A percentile compares a stretch with the other conserved stretches of the same genome.
phyloP scores from a whole-genome alignment of 2,797 vertebrate genomes.

The Acrossocheilus wenchowensis region DNA sequence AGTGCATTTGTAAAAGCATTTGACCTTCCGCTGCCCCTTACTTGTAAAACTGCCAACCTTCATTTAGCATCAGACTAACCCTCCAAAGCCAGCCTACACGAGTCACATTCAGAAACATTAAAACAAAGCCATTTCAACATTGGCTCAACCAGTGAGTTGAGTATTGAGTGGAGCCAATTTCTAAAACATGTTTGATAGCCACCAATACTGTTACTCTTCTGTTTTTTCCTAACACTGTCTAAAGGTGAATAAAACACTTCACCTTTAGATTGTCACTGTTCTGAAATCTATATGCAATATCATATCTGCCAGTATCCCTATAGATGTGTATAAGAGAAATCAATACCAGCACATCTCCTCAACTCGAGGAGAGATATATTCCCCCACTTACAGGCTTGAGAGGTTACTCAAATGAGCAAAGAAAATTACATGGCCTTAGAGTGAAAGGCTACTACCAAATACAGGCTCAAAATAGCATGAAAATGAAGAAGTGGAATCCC shows the following conservation, averaged over 20 bases:
- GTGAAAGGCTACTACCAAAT: constrained; percentile 40
- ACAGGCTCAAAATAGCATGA: constrained; percentile 33
- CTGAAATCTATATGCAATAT: constrained; percentile 10
- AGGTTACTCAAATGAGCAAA: constrained; percentile 45
- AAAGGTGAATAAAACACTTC: neutral
- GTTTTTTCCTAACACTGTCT: neutral
- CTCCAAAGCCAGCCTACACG: constrained; percentile 20
- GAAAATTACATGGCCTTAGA: constrained; percentile 43
- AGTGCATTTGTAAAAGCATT: constrained; percentile 37
- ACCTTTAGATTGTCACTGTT: neutral
- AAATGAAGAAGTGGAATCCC: constrained; percentile 40
- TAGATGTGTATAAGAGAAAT: constrained; percentile 46
- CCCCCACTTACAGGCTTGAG: constrained; percentile 44
- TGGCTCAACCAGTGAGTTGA: neutral
- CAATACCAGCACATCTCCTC: constrained; percentile 39
- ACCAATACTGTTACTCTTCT: neutral
- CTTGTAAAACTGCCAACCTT: constrained; percentile 40
- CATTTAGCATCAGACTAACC: constrained; percentile 35
- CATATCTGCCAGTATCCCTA: constrained; percentile 37
- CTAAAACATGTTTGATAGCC: neutral
- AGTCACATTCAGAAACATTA: constrained; percentile 40
- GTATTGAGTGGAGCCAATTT: neutral
- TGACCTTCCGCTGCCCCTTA: constrained; percentile 47
- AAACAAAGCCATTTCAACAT: neutral
- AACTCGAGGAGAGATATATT: neutral